phyloP scores from a whole-genome alignment of 2,113 vertebrate genomes.

The Hystrix brachyura region DNA sequence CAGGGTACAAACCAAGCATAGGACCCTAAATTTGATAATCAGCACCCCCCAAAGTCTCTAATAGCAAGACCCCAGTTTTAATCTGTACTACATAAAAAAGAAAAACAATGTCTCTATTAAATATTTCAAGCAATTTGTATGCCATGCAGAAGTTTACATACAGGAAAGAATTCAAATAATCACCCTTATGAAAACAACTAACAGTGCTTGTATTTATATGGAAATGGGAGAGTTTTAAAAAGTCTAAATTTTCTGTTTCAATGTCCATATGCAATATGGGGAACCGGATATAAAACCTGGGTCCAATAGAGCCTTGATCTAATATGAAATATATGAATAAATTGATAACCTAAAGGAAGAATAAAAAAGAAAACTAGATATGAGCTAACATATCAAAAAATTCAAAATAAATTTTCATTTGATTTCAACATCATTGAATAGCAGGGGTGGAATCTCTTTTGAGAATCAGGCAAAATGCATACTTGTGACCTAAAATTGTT shows the following conservation, averaged over 20 bases:
- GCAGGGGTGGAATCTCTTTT: not conserved
- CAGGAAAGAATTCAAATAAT: not conserved
- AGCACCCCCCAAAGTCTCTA: not conserved
- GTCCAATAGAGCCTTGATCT: not conserved
- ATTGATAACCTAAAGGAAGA: not conserved
- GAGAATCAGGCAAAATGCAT: not conserved
- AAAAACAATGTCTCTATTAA: not conserved
- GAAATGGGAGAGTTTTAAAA: not conserved
- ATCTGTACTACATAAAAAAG: too few relatives aligned
- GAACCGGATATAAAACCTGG: not conserved
- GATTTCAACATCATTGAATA: not conserved
- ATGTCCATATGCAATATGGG: not conserved
- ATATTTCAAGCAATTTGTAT: not conserved
- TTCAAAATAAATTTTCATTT: not conserved
- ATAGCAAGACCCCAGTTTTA: too few relatives aligned
- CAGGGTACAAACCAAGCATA: not conserved
- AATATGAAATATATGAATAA: not conserved
- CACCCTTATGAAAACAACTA: not conserved
- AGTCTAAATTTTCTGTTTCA: not conserved
- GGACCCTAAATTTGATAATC: not conserved
- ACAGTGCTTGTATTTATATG: not conserved
- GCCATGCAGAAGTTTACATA: not conserved
- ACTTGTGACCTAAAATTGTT: not conserved
- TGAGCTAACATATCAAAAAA: not conserved
- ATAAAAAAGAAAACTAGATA: not conserved